These are phyloP conservation scores for Pangasius mekongensis DNA, from an alignment of 2,797 vertebrate genomes.

Conservation along the genomic window DNA sequence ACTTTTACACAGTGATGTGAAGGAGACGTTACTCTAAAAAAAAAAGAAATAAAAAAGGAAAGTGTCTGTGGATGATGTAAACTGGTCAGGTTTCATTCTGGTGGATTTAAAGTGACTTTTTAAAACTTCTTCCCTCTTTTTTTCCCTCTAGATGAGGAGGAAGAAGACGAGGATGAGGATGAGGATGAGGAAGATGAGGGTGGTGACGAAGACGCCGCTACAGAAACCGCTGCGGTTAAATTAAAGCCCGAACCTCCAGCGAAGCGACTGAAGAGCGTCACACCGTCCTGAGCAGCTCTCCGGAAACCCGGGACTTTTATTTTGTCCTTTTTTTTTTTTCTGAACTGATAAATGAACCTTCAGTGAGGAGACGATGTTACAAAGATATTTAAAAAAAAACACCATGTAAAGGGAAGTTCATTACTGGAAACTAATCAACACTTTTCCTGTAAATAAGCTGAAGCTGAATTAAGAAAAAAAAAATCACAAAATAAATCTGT, in stretches of 20 bases:
- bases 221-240: slow-evolving; percentile 13
- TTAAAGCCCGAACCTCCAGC: slow-evolving; percentile 71
- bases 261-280: slow-evolving; percentile 76
- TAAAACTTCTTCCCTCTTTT: not conserved
- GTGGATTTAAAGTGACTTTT: too few species aligned
- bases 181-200: slow-evolving; percentile 65
- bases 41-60: not conserved
- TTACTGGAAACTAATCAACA: not conserved
- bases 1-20: not conserved
- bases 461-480: not conserved
- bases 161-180: slow-evolving; percentile 20
- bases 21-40: too few species aligned
- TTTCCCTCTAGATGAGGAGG: slow-evolving; percentile 64
- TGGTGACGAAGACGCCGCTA: slow-evolving; percentile 67
- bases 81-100: not conserved
- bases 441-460: not conserved
- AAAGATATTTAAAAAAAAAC: not conserved
- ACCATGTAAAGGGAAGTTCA: too few species aligned
- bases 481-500: not conserved
- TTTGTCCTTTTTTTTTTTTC: not conserved
- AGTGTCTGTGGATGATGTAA: not conserved
- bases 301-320: not conserved
- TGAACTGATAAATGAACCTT: not conserved
- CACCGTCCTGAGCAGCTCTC: not conserved
- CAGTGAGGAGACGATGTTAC: not conserved